A percentile compares a stretch with the other conserved stretches of the same genome.
Evolutionary conservation across 2,888 invertebrate genomes (phyloP).

Genomic region (Boloria selene): DNA sequence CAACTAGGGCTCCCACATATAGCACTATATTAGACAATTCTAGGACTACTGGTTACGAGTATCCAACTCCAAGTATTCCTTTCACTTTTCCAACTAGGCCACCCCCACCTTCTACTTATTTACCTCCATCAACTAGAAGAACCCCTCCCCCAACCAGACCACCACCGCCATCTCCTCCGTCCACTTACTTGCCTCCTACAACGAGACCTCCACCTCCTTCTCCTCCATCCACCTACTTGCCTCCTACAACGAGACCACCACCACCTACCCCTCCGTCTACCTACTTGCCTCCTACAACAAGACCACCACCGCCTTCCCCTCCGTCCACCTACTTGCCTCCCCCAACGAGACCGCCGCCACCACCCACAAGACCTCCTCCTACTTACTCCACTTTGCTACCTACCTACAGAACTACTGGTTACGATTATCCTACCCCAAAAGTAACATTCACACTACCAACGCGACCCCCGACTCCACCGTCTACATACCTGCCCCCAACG

Average conservation of each 20-base stretch:
- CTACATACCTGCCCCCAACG: slow-evolving; percentile 40
- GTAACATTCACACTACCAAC: slow-evolving; percentile 48
- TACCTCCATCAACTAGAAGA: slow-evolving; percentile 27
- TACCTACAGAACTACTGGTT: slow-evolving; percentile 52
- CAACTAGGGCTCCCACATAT: no score
- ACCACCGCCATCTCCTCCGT: slow-evolving; percentile 27
- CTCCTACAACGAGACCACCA: slow-evolving; percentile 19
- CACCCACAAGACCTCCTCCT: slow-evolving; percentile 32
- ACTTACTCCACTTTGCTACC: slow-evolving; percentile 33
- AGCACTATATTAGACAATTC: no score
- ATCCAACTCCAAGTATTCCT: no score
- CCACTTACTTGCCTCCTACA: slow-evolving; percentile 25
- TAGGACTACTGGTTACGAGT: no score
- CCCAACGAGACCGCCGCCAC: slow-evolving; percentile 26
- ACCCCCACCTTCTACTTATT: no score
- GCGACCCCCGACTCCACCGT: slow-evolving; percentile 17
- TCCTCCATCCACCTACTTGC: slow-evolving; percentile 23
- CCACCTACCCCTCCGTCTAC: slow-evolving; percentile 27
- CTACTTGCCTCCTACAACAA: slow-evolving; percentile 22
- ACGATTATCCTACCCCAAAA: slow-evolving; percentile 52
- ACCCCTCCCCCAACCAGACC: slow-evolving; percentile 25
- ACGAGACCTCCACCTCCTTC: slow-evolving; percentile 25
- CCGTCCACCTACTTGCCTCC: slow-evolving; percentile 33
- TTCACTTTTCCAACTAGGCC: no score
- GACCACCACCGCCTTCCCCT: slow-evolving; percentile 26